Evolutionary conservation across 2,797 vertebrate species (phyloP).

Genomic region (Corythornis leucogaster): DNA sequence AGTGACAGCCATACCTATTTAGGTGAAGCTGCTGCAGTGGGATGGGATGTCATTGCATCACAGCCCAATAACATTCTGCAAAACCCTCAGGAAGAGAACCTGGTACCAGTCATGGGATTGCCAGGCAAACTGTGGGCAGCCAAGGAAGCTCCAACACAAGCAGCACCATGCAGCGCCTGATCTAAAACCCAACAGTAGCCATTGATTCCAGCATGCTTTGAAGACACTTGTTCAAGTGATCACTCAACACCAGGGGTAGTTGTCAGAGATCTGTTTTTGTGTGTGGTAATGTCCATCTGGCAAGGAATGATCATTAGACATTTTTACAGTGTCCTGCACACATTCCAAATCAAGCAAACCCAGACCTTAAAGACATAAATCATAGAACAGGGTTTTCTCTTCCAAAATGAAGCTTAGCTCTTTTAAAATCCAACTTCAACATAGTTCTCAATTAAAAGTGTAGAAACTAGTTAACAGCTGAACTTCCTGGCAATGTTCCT

Average conservation of each 20-base stretch:
- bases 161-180: background rate
- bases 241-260: background rate
- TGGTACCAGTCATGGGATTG: constrained; percentile 9
- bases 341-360: background rate
- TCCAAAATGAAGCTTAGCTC: background rate
- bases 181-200: background rate
- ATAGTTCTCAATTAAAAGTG: background rate
- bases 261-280: background rate
- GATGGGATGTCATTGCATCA: background rate
- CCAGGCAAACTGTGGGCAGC: background rate
- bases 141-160: constrained; percentile 15
- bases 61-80: background rate
- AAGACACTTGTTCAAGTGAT: background rate
- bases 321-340: background rate
- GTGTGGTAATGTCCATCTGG: background rate
- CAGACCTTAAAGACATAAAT: background rate
- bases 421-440: background rate
- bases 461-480: background rate
- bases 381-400: background rate
- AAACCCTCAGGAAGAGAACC: background rate
- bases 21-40: background rate
- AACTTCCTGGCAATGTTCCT: background rate
- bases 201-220: background rate
- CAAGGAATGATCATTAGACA: background rate
- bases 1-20: background rate